Base-by-base conservation (phyloP, 1,140 invertebrate genomes). In the Aphelinus atriplicis region DNA sequence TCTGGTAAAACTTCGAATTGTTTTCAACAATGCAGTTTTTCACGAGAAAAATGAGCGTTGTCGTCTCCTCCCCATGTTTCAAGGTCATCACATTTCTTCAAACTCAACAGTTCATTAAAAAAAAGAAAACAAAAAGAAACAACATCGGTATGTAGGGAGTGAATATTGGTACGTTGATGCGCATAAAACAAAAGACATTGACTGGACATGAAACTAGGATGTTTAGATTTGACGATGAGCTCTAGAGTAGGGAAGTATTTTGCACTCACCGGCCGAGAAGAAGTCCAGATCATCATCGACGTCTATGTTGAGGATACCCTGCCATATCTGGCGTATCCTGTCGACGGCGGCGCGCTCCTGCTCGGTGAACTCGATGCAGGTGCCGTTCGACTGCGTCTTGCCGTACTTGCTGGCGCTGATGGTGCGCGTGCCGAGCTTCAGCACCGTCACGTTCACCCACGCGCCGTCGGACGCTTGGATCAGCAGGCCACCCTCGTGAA, bases 271-370 rank as follows among this genome's bases (percentile, higher is more conserved):
- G 56, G 91, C 92, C 7, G 92, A 92, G 85, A 99, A 98, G 85
- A 99, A 98, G 84, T 99, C 96, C 0, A 95, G 96, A 1, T 92
- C 90, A 2, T 93, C 89, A 2, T 93, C 91, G 3, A 98, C 90
- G 1, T 94, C 92, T 1, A 91, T 88, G 77, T 93, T 93, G 0
- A 99, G 87, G 80, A 99, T 98, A 4, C 92, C 91, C 73, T 92
- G 90, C 97, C 97, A 99, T 46, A 98, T 92, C 7, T 87, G 84
- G 80, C 91, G 87, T 0, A 94, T 86, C 26, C 85, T 87, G 48
- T 92, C 88, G 1, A 92, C 88, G 69, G 93, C 90, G 47, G 88
- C 85, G 75, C 91, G 87, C 84, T 99, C 97, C 76, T 96, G 93
- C 1, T 91, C 89, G 0, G 92, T 94, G n/a, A 97, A 90, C 64